Conservation (phyloP, 2,888 invertebrate genomes). For the Cacoxenus indagator region DNA sequence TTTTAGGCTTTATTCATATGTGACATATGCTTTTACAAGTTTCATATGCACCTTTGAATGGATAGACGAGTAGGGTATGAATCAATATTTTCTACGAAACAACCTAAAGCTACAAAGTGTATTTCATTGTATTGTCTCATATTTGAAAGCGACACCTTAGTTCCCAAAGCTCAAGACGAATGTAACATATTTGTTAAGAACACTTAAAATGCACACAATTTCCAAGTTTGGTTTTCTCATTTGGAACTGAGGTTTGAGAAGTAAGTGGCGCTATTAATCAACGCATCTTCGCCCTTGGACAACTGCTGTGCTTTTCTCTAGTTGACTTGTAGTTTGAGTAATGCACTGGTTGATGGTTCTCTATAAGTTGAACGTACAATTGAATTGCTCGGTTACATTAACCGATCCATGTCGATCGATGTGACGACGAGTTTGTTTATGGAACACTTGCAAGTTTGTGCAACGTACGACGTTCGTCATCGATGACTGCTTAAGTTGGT, state of each 20-base stretch:
- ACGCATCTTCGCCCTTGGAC: constrained; percentile 49
- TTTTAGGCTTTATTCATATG: too few species aligned
- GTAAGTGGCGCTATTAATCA: constrained; percentile 59
- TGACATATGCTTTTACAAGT: too few species aligned
- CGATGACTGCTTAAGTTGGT: constrained; percentile 61
- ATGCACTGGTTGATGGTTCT: not conserved
- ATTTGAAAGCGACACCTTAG: constrained; percentile 30
- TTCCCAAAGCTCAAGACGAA: constrained; percentile 46
- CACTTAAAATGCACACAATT: constrained; percentile 32
- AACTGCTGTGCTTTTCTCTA: not conserved
- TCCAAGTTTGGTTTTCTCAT: constrained; percentile 11
- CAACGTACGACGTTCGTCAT: constrained; percentile 54
- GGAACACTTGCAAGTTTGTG: constrained; percentile 9
- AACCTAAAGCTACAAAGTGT: constrained; percentile 9
- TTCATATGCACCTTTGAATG: too few species aligned
- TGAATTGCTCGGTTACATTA: not conserved
- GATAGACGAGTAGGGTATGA: too few species aligned
- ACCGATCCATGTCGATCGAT: not conserved
- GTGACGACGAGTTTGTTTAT: not conserved
- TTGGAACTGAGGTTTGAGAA: constrained; percentile 49
- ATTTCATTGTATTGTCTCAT: constrained; percentile 27
- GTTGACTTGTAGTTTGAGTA: not conserved
- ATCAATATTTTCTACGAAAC: too few species aligned
- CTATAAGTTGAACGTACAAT: not conserved
- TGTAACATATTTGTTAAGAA: constrained; percentile 57